Evolutionary conservation across 2,888 invertebrate genomes (phyloP).

Genomic region (Neelides folsomi): DNA sequence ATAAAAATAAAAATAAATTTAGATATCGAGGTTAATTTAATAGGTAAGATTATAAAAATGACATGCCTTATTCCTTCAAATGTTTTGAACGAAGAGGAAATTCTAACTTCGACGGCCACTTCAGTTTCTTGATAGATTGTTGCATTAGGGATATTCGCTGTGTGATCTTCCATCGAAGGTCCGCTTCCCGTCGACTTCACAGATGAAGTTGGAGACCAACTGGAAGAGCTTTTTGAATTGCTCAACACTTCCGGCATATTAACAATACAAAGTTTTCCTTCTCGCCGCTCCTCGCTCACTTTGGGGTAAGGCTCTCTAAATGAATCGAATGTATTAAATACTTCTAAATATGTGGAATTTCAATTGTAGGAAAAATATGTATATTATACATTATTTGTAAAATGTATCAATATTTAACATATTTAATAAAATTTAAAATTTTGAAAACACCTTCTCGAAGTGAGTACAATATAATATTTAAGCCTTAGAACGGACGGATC

Average conservation of each 20-base stretch:
- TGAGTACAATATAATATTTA: constrained; percentile 50
- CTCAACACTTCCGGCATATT: constrained; percentile 21
- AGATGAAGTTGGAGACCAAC: constrained; percentile 4
- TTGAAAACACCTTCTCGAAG: constrained; percentile 42
- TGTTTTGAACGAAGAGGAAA: not conserved
- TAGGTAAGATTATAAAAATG: not conserved
- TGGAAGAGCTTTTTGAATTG: not conserved
- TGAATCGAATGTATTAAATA: too few relatives aligned
- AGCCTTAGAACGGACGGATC: constrained; percentile 41
- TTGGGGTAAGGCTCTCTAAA: constrained; percentile 49
- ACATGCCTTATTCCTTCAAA: too few relatives aligned
- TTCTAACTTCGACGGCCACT: not conserved
- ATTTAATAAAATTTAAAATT: not conserved
- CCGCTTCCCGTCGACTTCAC: not conserved
- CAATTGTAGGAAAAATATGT: constrained; percentile 3
- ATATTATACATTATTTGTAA: too few relatives aligned
- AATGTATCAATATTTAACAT: too few relatives aligned
- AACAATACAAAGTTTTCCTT: constrained; percentile 51
- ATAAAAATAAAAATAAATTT: too few relatives aligned
- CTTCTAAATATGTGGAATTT: too few relatives aligned
- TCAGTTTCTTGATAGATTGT: too few relatives aligned
- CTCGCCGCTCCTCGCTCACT: constrained; percentile 46
- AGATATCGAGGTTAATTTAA: too few relatives aligned
- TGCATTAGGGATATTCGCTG: too few relatives aligned
- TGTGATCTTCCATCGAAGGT: not conserved